Evolutionary conservation across 2,797 vertebrate species (phyloP).

Genomic region (Lacerta agilis): DNA sequence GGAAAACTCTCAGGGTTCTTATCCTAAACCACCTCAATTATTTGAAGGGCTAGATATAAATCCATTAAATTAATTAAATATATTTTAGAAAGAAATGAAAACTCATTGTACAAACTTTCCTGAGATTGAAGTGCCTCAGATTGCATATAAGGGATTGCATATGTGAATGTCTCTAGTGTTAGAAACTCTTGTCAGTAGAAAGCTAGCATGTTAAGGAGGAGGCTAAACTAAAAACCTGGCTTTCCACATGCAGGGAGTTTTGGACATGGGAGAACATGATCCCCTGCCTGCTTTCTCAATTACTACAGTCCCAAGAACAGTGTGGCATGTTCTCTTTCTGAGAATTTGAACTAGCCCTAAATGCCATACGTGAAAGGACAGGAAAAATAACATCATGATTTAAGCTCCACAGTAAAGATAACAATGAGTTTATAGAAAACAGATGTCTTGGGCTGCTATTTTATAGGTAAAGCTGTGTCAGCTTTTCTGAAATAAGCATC

Average conservation of each 20-base stretch:
- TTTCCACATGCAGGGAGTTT: not conserved
- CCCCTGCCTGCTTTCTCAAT: not conserved
- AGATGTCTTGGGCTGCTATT: conserved; percentile 54
- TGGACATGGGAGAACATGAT: not conserved
- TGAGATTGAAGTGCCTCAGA: not conserved
- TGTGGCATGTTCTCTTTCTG: not conserved
- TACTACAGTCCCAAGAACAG: not conserved
- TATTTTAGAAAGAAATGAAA: not conserved
- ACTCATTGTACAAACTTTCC: not conserved
- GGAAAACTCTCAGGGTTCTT: not conserved
- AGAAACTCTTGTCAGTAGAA: not conserved
- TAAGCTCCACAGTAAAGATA: conserved; percentile 70
- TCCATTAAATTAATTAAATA: not conserved
- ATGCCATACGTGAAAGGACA: conserved; percentile 29
- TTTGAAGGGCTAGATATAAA: not conserved
- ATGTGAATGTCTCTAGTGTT: not conserved
- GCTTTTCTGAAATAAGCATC: conserved; percentile 52
- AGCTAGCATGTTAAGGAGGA: not conserved
- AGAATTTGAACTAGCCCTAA: not conserved
- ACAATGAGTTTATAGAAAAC: conserved; percentile 70
- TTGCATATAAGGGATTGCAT: not conserved
- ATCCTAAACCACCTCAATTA: not conserved
- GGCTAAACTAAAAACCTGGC: not conserved
- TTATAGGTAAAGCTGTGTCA: conserved; percentile 61
- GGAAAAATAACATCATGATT: conserved; percentile 57